phyloP scores from a whole-genome alignment of 2,888 invertebrate genomes.

The Lagria hirta region DNA sequence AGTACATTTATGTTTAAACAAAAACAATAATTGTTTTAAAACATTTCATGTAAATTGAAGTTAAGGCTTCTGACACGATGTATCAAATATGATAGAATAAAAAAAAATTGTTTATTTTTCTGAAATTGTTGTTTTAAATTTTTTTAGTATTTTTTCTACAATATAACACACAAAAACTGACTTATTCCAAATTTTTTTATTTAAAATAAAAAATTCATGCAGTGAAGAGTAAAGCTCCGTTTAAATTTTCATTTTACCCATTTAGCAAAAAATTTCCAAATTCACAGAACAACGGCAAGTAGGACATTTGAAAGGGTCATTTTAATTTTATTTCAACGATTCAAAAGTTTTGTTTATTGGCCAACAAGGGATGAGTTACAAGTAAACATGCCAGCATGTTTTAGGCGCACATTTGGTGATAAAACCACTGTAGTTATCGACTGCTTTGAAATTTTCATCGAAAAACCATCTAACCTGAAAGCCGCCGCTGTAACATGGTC shows the following conservation, averaged over 20 bases:
- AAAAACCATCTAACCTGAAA: constrained; percentile 17
- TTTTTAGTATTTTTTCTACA: too few relatives aligned
- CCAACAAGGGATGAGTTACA: constrained; percentile 4
- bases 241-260: constrained; percentile 8
- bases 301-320: constrained; percentile 3
- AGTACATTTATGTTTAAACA: too few relatives aligned
- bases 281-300: constrained; percentile 1
- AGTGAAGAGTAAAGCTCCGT: too few relatives aligned
- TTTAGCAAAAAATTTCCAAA: constrained; percentile 5
- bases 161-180: too few relatives aligned
- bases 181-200: too few relatives aligned
- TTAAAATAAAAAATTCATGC: too few relatives aligned
- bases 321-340: not conserved
- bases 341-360: constrained; percentile 8
- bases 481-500: constrained; percentile 26
- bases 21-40: too few relatives aligned
- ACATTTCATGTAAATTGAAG: too few relatives aligned
- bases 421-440: constrained; percentile 19
- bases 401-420: not conserved
- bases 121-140: too few relatives aligned
- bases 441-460: constrained; percentile 24
- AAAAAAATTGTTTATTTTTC: too few relatives aligned
- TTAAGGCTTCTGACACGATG: too few relatives aligned
- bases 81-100: too few relatives aligned
- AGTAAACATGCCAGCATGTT: constrained; percentile 1